These are phyloP conservation scores for Sinella curviseta DNA, from an alignment of 1,140 invertebrate species.

Conservation along the genomic window DNA sequence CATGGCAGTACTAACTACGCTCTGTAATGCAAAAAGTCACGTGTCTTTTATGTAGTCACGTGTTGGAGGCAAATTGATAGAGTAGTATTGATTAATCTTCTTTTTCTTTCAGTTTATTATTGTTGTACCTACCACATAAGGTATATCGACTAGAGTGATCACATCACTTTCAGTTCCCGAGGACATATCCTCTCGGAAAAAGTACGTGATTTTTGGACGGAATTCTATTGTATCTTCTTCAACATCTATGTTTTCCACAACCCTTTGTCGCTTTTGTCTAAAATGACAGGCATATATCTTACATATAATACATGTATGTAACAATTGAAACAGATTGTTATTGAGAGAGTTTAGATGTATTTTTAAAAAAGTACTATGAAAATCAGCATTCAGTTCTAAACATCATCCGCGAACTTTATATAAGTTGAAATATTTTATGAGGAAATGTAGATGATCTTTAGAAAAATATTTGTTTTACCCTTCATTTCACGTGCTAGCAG, in stretches of 20 bases:
- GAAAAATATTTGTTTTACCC: no score
- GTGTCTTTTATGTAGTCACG: no score
- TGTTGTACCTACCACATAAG: constrained; percentile 32
- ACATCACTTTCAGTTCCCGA: constrained; percentile 20
- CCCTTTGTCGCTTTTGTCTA: constrained; percentile 33
- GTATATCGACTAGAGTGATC: constrained; percentile 35
- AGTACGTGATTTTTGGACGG: constrained; percentile 36
- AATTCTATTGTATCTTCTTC: constrained; percentile 32
- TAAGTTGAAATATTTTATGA: no score
- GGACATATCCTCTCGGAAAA: constrained; percentile 22
- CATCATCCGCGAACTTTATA: no score
- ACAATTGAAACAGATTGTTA: neutral
- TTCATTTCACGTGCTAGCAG: no score
- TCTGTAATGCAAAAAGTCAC: neutral
- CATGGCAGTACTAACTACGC: neutral
- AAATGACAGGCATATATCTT: neutral
- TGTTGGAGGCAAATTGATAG: neutral
- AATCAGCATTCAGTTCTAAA: no score
- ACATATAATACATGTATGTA: neutral
- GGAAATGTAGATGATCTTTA: no score
- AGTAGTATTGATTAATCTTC: neutral
- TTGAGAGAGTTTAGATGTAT: neutral
- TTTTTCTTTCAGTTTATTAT: neutral
- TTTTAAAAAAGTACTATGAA: no score
- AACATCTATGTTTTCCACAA: constrained; percentile 20